These are phyloP conservation scores for Guaruba guarouba DNA, from an alignment of 2,113 vertebrate species.

Conservation along the genomic window DNA sequence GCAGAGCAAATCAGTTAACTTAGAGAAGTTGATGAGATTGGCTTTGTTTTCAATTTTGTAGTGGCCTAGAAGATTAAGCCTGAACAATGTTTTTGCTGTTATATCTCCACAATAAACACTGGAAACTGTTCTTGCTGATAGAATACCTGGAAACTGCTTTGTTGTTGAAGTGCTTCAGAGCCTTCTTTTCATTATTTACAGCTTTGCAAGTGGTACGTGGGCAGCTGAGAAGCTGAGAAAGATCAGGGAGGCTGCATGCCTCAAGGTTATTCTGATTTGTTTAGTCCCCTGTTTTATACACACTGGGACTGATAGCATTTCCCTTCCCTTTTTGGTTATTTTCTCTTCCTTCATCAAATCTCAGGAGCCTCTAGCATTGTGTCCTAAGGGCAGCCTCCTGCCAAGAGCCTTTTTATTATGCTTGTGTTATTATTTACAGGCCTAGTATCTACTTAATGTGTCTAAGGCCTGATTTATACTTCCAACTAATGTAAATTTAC, in stretches of 20 bases:
- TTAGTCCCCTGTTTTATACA: not conserved
- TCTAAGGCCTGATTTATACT: not conserved
- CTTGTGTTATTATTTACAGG: not conserved
- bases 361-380: not conserved
- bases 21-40: not conserved
- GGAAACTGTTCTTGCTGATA: not conserved
- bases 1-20: not conserved
- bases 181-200: not conserved
- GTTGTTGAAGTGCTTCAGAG: not conserved
- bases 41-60: not conserved
- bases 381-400: not conserved
- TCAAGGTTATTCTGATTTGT: constrained; percentile 50
- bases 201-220: not conserved
- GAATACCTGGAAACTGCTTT: not conserved
- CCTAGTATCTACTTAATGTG: not conserved
- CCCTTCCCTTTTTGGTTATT: not conserved
- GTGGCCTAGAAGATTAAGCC: not conserved
- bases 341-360: not conserved
- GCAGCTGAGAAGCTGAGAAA: not conserved
- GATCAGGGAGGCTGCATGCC: constrained; percentile 23
- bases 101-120: not conserved
- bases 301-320: not conserved
- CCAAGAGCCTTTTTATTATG: not conserved
- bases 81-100: not conserved
- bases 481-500: not conserved